These are phyloP conservation scores for Sarcophaga subvicina DNA, from an alignment of 2,888 invertebrate species.

Conservation along the genomic window DNA sequence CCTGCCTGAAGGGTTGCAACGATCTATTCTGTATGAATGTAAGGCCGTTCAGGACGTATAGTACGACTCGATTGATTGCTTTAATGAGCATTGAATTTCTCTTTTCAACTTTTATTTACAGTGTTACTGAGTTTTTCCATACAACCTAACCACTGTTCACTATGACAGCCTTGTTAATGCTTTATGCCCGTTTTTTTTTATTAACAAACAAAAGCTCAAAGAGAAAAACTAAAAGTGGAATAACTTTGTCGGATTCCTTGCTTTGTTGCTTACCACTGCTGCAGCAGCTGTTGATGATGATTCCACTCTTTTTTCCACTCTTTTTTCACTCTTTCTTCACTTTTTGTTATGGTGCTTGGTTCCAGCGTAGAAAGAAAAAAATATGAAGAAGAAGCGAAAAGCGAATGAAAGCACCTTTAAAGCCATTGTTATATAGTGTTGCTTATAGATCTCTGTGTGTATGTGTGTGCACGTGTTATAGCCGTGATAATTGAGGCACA, in stretches of 20 bases:
- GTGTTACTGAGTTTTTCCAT: no score
- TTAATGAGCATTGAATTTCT: no score
- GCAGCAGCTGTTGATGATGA: no score
- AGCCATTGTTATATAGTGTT: slow-evolving; percentile 17
- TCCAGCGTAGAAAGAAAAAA: neutral
- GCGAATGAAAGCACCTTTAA: slow-evolving; percentile 17
- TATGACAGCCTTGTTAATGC: neutral
- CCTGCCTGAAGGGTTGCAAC: no score
- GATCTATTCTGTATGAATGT: no score
- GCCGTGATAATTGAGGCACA: slow-evolving; percentile 37
- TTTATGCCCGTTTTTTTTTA: neutral
- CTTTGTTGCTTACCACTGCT: neutral
- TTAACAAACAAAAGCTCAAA: neutral
- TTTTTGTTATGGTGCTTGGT: neutral
- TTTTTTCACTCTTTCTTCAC: neutral
- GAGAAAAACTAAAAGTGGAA: slow-evolving; percentile 9
- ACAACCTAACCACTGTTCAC: slow-evolving; percentile 5
- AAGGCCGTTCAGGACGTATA: no score
- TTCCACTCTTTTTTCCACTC: neutral
- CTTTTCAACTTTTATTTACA: no score
- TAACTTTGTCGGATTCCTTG: slow-evolving; percentile 5
- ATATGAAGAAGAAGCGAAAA: neutral
- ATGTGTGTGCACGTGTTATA: slow-evolving; percentile 16
- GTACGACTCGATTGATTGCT: no score
- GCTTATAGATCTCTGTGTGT: neutral